Conservation (phyloP, 2,113 vertebrate genomes). For the Poeciliopsis prolifica region DNA sequence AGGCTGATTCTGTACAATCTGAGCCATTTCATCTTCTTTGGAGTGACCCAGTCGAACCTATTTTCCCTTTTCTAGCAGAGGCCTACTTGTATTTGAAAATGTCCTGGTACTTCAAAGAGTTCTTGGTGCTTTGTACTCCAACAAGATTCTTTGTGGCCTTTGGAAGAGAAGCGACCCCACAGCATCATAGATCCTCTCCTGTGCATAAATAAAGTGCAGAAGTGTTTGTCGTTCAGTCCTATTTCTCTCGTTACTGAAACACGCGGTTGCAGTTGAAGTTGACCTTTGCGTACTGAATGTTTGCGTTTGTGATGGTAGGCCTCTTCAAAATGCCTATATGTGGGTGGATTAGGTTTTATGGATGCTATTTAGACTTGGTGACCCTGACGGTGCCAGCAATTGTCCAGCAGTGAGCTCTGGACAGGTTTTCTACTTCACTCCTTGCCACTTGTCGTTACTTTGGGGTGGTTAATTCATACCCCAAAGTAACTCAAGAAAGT, state of each 20-base stretch:
- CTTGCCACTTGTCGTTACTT: neutral
- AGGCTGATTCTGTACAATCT: too few relatives aligned
- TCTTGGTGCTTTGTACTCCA: neutral
- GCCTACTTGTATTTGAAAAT: neutral
- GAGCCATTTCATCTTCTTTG: too few relatives aligned
- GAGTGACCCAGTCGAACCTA: neutral
- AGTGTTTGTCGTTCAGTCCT: neutral
- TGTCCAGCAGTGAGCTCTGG: neutral
- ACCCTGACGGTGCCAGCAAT: neutral
- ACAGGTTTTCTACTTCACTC: neutral
- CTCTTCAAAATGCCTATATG: neutral
- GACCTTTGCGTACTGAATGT: neutral
- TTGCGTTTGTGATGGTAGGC: neutral
- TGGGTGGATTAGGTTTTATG: too few relatives aligned
- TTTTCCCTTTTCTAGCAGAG: neutral
- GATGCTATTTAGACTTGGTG: neutral
- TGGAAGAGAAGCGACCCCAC: neutral
- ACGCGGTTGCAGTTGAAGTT: neutral
- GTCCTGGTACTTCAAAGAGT: neutral
- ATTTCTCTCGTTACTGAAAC: neutral
- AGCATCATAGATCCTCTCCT: neutral
- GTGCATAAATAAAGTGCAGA: neutral
- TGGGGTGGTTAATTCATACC: neutral
- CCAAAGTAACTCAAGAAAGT: neutral
- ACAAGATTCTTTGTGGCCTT: neutral